phyloP scores from a whole-genome alignment of 2,113 vertebrate genomes.

The Propithecus coquereli region DNA sequence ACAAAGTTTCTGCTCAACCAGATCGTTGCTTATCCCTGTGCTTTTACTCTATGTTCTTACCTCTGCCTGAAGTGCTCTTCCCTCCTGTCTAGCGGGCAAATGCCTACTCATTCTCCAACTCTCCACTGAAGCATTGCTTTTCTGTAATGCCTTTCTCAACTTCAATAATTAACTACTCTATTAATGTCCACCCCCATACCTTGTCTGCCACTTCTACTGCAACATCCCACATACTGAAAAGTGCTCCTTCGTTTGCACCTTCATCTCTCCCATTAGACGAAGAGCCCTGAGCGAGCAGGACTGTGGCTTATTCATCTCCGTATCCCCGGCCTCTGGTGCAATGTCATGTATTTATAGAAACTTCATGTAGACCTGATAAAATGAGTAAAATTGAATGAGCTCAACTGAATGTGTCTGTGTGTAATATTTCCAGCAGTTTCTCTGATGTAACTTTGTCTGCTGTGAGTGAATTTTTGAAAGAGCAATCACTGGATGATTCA shows the following conservation, averaged over 20 bases:
- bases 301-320: neutral
- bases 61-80: neutral
- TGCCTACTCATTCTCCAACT: neutral
- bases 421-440: slow-evolving; percentile 14
- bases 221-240: neutral
- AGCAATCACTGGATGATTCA: neutral
- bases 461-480: slow-evolving; percentile 7
- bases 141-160: neutral
- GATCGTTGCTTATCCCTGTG: neutral
- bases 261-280: neutral
- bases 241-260: neutral
- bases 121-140: neutral
- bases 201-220: neutral
- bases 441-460: neutral
- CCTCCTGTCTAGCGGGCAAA: neutral
- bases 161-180: neutral
- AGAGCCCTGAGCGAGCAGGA: neutral
- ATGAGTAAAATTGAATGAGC: slow-evolving; percentile 36
- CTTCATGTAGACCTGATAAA: slow-evolving; percentile 4
- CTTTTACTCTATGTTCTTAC: neutral
- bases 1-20: neutral
- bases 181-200: neutral
- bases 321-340: neutral
- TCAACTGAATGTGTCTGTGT: neutral
- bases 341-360: slow-evolving; percentile 19